Evolutionary conservation across 2,113 vertebrate species (phyloP).

Genomic region (rabbit (Oryctolagus cuniculus)): mOryCun1.1 NC_091435.1:43831501-43832000

Average conservation of each 20-base stretch:
- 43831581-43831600: background rate
- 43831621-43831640: background rate
- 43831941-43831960: background rate
- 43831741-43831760: background rate
- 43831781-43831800: background rate
- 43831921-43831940: background rate
- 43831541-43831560: background rate
- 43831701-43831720: background rate
- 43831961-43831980: background rate
- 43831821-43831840: background rate
- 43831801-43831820: background rate
- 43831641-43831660: background rate
- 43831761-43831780: background rate
- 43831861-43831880: background rate
- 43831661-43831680: rapidly evolving
- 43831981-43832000: background rate
- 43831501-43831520: background rate
- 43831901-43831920: background rate
- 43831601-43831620: background rate
- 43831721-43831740: background rate
- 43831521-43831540: background rate
- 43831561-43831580: background rate
- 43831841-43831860: background rate
- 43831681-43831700: background rate
- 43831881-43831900: background rate